A percentile compares a stretch with the other conserved stretches of the same genome.
These are phyloP conservation scores for Acridotheres tristis DNA, from an alignment of 2,797 vertebrate species.

Conservation along the genomic window DNA sequence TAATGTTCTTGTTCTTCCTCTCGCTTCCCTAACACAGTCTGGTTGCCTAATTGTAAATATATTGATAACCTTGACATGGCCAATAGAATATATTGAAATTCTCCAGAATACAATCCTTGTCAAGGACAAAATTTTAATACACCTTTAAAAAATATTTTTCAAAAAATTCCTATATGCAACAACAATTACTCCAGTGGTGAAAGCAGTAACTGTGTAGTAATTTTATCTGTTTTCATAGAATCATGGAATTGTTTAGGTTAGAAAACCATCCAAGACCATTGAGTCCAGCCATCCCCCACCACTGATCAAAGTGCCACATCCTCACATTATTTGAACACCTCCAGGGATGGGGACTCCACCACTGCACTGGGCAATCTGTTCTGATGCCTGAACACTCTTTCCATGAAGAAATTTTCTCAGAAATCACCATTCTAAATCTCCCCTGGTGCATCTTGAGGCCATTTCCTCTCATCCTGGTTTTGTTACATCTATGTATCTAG, in stretches of 20 bases:
- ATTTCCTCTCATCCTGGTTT: not conserved
- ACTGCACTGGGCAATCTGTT: not conserved
- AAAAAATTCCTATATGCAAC: not conserved
- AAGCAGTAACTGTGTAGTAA: not conserved
- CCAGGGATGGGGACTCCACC: not conserved
- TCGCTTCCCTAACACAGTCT: not conserved
- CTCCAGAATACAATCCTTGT: not conserved
- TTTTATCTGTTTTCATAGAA: not conserved
- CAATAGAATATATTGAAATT: not conserved
- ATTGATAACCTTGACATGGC: not conserved
- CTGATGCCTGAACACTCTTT: not conserved
- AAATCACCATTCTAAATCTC: not conserved
- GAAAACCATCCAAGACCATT: not conserved
- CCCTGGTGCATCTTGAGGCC: not conserved
- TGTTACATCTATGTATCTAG: not conserved
- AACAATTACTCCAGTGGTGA: not conserved
- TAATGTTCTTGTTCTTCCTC: not conserved
- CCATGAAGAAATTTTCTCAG: not conserved
- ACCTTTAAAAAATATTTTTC: not conserved
- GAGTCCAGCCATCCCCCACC: not conserved
- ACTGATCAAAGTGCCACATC: not conserved
- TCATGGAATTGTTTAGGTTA: not conserved
- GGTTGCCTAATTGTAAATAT: not conserved
- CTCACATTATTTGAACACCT: not conserved
- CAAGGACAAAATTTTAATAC: not conserved